Base-by-base conservation (phyloP, 2,888 invertebrate species). In the Brachypterus glaber region DNA sequence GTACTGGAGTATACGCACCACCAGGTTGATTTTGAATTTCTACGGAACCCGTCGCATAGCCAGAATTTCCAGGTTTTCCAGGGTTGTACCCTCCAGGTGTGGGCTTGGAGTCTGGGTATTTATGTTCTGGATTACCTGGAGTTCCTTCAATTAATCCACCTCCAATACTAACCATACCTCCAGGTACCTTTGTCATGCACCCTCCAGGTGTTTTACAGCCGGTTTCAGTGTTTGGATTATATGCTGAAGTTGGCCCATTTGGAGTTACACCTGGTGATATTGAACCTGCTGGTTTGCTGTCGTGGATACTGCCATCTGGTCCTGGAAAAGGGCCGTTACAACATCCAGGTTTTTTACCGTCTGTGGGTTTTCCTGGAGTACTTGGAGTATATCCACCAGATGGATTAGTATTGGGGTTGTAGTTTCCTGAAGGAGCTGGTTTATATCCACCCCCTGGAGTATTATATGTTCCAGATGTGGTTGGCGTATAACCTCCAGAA, bases 291-390 rank as follows among this genome's bases (percentile, higher is more conserved):
- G 46, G 48, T 43, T 48, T 51, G 24, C 26, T 47, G 18, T 49
- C 50, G 35, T 51, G 40, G 26, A 54, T 53, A 17, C 50, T 52
- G 11, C 52, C 52, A 36, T 33, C 45, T 12, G 52, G 52, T 31
- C 54, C 54, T 14, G 54, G 53, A 24, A 47, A 51, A 13, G 44
- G 46, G 17, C 48, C 47, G 42, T 50, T 47, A 35, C 49, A 52
- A 29, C 49, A 48, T 4, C 36, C 39, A 30, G 26, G 18, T n/a
- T 16, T 18, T 35, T 27, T 24, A 18, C 31, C 21, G 7, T 13
- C 9, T 11, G 18, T 9, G 8, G n/a, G n/a, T n/a, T n/a, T n/a
- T n/a, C n/a, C n/a, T n/a, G n/a, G n/a, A n/a, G n/a, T n/a, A n/a
- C n/a, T n/a, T n/a, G n/a, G n/a, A n/a, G n/a, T n/a, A n/a, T n/a